Evolutionary conservation across 2,113 vertebrate species (phyloP).

Genomic region (Emydura subglobosa): DNA sequence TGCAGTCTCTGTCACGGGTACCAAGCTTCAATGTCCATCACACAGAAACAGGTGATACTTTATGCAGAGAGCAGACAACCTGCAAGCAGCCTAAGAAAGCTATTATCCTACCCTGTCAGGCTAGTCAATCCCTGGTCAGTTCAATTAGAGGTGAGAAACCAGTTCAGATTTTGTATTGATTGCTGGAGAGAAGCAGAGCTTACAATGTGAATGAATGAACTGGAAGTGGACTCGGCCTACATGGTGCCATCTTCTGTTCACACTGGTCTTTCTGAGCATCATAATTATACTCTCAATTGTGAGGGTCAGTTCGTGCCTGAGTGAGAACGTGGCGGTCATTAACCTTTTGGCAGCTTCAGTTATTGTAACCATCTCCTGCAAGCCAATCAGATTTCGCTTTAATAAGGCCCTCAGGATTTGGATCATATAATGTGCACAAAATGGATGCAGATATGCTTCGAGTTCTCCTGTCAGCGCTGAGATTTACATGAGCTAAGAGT

Average conservation of each 20-base stretch:
- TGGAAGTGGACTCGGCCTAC: too few species aligned
- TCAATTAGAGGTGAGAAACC: too few species aligned
- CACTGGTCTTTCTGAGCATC: background rate
- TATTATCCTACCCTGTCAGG: too few species aligned
- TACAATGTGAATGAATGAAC: too few species aligned
- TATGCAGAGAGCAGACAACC: too few species aligned
- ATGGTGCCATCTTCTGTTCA: background rate
- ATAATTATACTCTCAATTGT: background rate
- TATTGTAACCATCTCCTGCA: background rate
- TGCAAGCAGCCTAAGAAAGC: too few species aligned
- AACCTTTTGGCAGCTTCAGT: background rate
- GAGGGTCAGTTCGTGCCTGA: background rate
- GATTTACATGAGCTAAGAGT: background rate
- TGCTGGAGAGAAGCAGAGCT: too few species aligned
- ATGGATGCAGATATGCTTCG: background rate
- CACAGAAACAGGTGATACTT: too few species aligned
- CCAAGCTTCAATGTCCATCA: too few species aligned
- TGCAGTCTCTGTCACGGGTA: too few species aligned
- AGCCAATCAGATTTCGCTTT: background rate
- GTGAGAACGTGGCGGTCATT: background rate
- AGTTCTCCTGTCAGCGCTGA: background rate
- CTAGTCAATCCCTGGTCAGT: too few species aligned
- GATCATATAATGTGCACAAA: background rate
- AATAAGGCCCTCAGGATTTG: background rate
- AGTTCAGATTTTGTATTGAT: too few species aligned